A percentile compares a stretch with the other conserved stretches of the same genome.
phyloP scores from a whole-genome alignment of 2,888 invertebrate genomes.

The Amphipyra tragopoginis region DNA sequence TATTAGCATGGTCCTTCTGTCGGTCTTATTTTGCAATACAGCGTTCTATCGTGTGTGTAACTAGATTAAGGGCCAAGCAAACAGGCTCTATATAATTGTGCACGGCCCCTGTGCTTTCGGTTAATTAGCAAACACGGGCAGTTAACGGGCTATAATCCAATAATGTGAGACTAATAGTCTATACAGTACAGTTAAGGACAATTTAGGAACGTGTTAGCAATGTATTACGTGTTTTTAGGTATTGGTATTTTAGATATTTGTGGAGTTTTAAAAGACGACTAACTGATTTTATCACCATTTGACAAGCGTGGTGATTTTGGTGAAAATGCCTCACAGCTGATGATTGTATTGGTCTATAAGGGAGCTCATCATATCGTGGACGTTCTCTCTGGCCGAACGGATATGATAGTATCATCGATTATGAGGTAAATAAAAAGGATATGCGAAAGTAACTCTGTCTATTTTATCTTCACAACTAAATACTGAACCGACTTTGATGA shows the following conservation, averaged over 20 bases:
- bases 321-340: no score
- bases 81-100: conserved; percentile 57
- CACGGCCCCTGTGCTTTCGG: conserved; percentile 46
- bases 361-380: no score
- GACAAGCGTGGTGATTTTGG: no score
- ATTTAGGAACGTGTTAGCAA: neutral
- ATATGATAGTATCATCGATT: no score
- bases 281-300: no score
- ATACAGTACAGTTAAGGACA: conserved; percentile 25
- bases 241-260: neutral
- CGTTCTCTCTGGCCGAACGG: no score
- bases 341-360: no score
- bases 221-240: neutral
- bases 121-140: conserved; percentile 56
- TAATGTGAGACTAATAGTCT: conserved; percentile 43
- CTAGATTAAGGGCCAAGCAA: conserved; percentile 57
- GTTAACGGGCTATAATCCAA: conserved; percentile 43
- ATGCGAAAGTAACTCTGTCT: no score
- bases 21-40: conserved; percentile 5
- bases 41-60: conserved; percentile 57
- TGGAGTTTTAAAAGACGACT: no score
- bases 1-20: conserved; percentile 17
- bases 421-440: no score
- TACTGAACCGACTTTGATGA: no score
- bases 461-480: no score